Evolutionary conservation across 2,888 invertebrate species (phyloP).

Genomic region (Hypomecis atomaria): DNA sequence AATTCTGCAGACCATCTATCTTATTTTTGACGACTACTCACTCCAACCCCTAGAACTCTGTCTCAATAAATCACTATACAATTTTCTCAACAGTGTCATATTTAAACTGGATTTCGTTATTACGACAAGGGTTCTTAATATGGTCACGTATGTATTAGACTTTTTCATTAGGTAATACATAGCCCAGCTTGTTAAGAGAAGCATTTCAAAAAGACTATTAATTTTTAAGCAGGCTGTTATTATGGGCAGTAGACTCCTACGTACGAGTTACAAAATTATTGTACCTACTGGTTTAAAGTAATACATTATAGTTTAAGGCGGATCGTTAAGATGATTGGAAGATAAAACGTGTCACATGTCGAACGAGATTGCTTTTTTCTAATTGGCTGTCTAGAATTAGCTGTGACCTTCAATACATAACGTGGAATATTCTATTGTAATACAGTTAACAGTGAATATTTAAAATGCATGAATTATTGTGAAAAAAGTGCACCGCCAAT

Average conservation of each 20-base stretch:
- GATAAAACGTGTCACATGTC: slow-evolving; percentile 20
- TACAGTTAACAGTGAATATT: too few species aligned
- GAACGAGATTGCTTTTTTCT: slow-evolving; percentile 13
- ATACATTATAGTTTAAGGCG: slow-evolving; percentile 13
- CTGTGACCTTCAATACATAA: background rate
- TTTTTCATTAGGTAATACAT: slow-evolving; percentile 27
- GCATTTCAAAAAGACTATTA: slow-evolving; percentile 26
- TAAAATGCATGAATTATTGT: too few species aligned
- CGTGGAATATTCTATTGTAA: too few species aligned
- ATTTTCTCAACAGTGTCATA: background rate
- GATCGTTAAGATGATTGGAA: slow-evolving; percentile 14
- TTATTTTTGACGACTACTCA: slow-evolving; percentile 5
- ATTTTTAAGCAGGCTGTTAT: slow-evolving; percentile 24
- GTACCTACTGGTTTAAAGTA: slow-evolving; percentile 15
- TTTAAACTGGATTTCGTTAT: background rate
- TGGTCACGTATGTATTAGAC: slow-evolving; percentile 10
- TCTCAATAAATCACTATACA: background rate
- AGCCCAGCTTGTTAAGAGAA: slow-evolving; percentile 19
- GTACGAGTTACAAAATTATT: slow-evolving; percentile 13
- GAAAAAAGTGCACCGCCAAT: too few species aligned
- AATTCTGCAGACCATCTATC: slow-evolving; percentile 28
- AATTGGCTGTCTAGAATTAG: slow-evolving; percentile 7
- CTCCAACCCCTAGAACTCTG: slow-evolving; percentile 5
- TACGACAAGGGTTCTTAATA: slow-evolving; percentile 6
- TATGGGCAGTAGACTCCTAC: slow-evolving; percentile 26